These are phyloP conservation scores for Nesidiocoris tenuis DNA, from an alignment of 2,888 invertebrate genomes.

Conservation along the genomic window DNA sequence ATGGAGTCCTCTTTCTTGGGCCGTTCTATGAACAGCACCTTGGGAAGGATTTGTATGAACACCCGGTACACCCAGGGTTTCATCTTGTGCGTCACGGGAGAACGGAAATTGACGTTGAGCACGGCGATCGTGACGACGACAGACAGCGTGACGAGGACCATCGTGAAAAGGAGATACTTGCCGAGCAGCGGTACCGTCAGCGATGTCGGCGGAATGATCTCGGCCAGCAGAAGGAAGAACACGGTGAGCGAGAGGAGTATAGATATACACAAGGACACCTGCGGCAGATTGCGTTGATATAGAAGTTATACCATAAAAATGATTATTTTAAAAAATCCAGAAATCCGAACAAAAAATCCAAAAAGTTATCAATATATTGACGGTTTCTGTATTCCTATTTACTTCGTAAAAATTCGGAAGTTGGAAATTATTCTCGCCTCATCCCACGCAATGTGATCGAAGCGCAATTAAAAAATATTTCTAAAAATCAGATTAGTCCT, in stretches of 20 bases:
- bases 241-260: constrained; percentile 90
- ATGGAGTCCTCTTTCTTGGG: constrained; percentile 74
- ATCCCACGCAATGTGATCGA: no score
- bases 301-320: constrained; percentile 47
- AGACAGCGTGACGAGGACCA: constrained; percentile 89
- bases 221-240: constrained; percentile 88
- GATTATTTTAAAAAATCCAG: constrained; percentile 4
- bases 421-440: no score
- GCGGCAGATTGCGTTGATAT: no score
- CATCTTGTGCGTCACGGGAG: constrained; percentile 89
- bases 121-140: constrained; percentile 92
- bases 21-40: constrained; percentile 82
- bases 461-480: no score
- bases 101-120: constrained; percentile 85
- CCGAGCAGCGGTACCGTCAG: constrained; percentile 87
- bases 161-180: constrained; percentile 89
- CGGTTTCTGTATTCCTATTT: no score
- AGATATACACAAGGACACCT: constrained; percentile 87
- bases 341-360: no score
- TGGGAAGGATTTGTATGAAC: constrained; percentile 64
- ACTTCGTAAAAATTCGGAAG: no score
- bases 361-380: no score
- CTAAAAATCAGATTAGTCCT: no score
- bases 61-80: constrained; percentile 74
- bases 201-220: constrained; percentile 93